Conservation (phyloP, 2,113 vertebrate genomes). For the Oryzias celebensis region DNA sequence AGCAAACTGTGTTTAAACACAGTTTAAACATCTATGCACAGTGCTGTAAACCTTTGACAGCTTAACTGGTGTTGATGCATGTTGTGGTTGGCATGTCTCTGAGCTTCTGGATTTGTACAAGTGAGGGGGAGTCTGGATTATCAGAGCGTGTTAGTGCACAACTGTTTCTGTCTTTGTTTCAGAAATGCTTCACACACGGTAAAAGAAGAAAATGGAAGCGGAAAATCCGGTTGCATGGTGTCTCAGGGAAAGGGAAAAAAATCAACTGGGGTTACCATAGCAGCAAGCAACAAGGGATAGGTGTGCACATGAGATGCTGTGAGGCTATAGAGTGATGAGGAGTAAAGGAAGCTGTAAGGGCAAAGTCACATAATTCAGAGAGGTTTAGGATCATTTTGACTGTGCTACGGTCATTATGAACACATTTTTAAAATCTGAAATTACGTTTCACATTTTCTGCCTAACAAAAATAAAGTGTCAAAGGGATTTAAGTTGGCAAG, state of each 20-base stretch:
- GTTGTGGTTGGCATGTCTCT: constrained; percentile 10
- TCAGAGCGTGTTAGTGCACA: constrained; percentile 52
- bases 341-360: constrained; percentile 16
- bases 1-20: neutral
- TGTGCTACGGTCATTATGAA: constrained; percentile 13
- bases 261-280: constrained; percentile 69
- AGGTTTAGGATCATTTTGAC: constrained; percentile 3
- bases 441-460: too few relatives aligned
- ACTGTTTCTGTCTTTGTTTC: constrained; percentile 65
- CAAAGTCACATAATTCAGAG: constrained; percentile 14
- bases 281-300: constrained; percentile 62
- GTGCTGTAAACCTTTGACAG: neutral
- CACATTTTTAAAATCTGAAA: too few relatives aligned
- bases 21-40: neutral
- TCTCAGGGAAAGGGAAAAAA: constrained; percentile 30
- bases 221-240: constrained; percentile 51
- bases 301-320: constrained; percentile 57
- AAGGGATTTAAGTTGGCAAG: too few relatives aligned
- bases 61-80: constrained; percentile 6
- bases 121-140: constrained; percentile 45
- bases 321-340: constrained; percentile 44
- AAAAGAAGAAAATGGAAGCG: constrained; percentile 58
- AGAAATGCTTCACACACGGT: constrained; percentile 63
- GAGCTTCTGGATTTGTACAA: constrained; percentile 14
- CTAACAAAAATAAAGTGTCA: too few relatives aligned